A percentile compares a stretch with the other conserved stretches of the same genome.
Evolutionary conservation across 2,797 vertebrate species (phyloP).

Genomic region (Holocentrus rufus): DNA sequence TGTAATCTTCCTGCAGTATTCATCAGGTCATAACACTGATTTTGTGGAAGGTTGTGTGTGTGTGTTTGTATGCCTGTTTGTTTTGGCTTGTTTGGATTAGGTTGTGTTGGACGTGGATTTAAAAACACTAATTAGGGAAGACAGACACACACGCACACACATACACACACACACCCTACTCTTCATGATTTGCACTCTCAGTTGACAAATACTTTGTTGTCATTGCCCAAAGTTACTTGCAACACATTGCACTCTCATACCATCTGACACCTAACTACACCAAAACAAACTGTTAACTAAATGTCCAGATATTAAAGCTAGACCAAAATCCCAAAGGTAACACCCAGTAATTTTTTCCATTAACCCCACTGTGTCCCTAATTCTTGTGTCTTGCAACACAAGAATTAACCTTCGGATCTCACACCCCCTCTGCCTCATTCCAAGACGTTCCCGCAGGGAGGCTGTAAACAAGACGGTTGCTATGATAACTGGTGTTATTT

Average conservation of each 20-base stretch:
- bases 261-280: conserved; percentile 32
- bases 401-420: conserved; percentile 43
- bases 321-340: conserved; percentile 27
- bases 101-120: conserved; percentile 24
- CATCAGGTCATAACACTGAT: conserved; percentile 11
- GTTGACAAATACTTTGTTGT: conserved; percentile 46
- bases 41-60: conserved; percentile 39
- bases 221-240: conserved; percentile 47
- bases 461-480: conserved; percentile 74
- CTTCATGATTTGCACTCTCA: conserved; percentile 34
- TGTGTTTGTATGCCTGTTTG: conserved; percentile 30
- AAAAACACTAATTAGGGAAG: conserved; percentile 56
- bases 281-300: conserved; percentile 48
- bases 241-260: conserved; percentile 51
- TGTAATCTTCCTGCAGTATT: background rate
- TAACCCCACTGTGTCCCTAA: conserved; percentile 28
- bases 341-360: conserved; percentile 51
- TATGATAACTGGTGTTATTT: conserved; percentile 73
- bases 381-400: conserved; percentile 43
- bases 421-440: conserved; percentile 31
- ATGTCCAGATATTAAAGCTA: conserved; percentile 32
- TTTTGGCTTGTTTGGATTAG: conserved; percentile 18
- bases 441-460: conserved; percentile 63
- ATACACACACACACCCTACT: conserved; percentile 1
- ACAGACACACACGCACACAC: background rate